Percentiles rank a stretch among this genome's conserved stretches.
These are phyloP conservation scores for Enteromius mattozi DNA, from an alignment of 2,797 vertebrate species.

Conservation along the genomic window DNA sequence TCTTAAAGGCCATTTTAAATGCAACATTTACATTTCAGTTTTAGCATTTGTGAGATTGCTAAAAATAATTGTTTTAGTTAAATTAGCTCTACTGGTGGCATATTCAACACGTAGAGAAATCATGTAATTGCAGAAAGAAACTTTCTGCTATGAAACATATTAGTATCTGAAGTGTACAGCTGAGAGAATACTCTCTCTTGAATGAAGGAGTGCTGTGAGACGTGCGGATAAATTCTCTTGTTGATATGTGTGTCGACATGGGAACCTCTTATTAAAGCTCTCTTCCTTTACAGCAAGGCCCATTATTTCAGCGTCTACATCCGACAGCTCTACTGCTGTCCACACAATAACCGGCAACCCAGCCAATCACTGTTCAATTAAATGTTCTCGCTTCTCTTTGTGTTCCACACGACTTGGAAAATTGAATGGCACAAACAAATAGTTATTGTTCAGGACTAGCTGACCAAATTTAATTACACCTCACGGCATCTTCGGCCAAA, in stretches of 20 bases:
- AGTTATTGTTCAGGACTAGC: constrained; percentile 51
- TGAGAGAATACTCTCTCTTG: neutral
- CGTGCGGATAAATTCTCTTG: constrained; percentile 37
- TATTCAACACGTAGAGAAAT: neutral
- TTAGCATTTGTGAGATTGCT: neutral
- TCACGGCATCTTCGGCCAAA: constrained; percentile 31
- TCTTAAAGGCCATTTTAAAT: too few relatives aligned
- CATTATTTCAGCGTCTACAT: constrained; percentile 59
- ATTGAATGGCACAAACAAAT: constrained; percentile 60
- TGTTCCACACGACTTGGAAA: constrained; percentile 46
- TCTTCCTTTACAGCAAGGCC: constrained; percentile 45
- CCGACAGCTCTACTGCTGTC: constrained; percentile 41
- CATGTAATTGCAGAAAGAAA: neutral
- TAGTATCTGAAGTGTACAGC: neutral
- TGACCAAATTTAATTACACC: constrained; percentile 56
- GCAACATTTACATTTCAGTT: neutral
- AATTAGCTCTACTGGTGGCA: neutral
- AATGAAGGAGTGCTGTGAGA: constrained; percentile 29
- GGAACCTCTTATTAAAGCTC: constrained; percentile 57
- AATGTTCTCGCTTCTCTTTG: constrained; percentile 58
- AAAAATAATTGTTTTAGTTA: neutral
- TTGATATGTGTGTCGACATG: constrained; percentile 51
- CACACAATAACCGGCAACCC: constrained; percentile 52
- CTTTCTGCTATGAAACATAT: neutral
- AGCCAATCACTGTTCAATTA: constrained; percentile 63